These are phyloP conservation scores for Labia minor DNA, from an alignment of 2,888 invertebrate genomes.

Conservation along the genomic window DNA sequence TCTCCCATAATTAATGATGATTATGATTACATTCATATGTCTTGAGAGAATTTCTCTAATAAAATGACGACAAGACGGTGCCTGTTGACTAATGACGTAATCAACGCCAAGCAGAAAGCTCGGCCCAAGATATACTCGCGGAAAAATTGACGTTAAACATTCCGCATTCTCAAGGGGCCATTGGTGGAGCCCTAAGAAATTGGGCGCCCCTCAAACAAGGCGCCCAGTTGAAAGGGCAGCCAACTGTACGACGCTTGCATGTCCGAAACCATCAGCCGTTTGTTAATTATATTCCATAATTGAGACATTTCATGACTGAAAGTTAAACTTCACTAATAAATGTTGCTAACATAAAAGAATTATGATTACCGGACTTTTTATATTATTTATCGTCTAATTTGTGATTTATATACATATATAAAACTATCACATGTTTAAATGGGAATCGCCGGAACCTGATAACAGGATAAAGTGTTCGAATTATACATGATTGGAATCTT, in stretches of 20 bases:
- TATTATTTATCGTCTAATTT: too few relatives aligned
- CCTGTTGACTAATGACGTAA: slow-evolving; percentile 7
- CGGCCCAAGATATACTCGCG: neutral
- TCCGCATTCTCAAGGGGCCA: neutral
- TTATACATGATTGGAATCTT: too few relatives aligned
- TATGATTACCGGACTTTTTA: too few relatives aligned
- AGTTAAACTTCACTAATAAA: too few relatives aligned
- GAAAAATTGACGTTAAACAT: slow-evolving; percentile 1
- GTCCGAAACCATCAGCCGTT: neutral
- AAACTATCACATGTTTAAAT: too few relatives aligned
- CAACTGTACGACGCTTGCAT: neutral
- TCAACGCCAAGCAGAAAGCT: slow-evolving; percentile 13
- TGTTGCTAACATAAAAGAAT: too few relatives aligned
- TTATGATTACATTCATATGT: slow-evolving; percentile 13
- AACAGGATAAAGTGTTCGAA: too few relatives aligned
- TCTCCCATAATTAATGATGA: slow-evolving; percentile 3
- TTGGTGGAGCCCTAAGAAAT: too few relatives aligned
- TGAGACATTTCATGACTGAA: neutral
- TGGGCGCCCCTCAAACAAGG: too few relatives aligned
- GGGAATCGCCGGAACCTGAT: too few relatives aligned
- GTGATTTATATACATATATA: too few relatives aligned
- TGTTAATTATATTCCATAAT: neutral
- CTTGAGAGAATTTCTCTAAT: slow-evolving; percentile 13
- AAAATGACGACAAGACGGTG: slow-evolving; percentile 13
- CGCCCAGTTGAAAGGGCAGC: neutral